Base-by-base conservation (phyloP, 2,113 vertebrate species). In the Chascanopsetta lugubris region DNA sequence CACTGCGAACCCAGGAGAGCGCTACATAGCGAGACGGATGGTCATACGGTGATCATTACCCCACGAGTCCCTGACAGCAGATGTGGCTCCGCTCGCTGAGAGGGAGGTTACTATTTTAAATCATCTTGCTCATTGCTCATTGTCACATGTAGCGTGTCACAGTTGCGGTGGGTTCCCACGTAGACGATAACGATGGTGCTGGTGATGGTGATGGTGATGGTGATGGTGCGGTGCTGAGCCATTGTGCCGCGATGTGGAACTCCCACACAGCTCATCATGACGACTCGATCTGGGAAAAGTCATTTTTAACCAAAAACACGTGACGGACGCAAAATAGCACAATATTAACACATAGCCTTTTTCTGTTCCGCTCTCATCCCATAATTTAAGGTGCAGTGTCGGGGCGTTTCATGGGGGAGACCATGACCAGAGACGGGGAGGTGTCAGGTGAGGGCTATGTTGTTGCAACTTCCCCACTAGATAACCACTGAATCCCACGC, bases 51-150 rank as follows among this genome's bases (percentile, higher is more conserved):
- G 61, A 72, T 66, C 64, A 57, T 69, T 61, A 63, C 21, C 58
- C 25, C 2, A 20, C 18, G 49, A 22, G 61, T 54, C 45, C 72
- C 20, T 0, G 17, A 69, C 42, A 61, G 64, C 50, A 69, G 57
- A 48, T 60, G 59, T 48, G 68, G 34, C 59, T 60, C 27, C 34
- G 49, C 45, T 50, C 5, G 25, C 27, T 25, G 27, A 74, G 72
- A 69, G 48, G 48, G 47, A 80, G 56, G 65, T 72, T 61, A 59
- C 70, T 76, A 72, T 76, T 86, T 82, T 63, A 66, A n/a, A 75
- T 68, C 58, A 47, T 50, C 42, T 29, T 69, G 60, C 69, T 68
- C 71, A 76, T 70, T 61, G 69, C 62, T 77, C 59, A 74, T 65
- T 68, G 63, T 84, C 64, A 72, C 61, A 54, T 59, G 76, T 74